Conservation (phyloP, 2,113 vertebrate genomes). For the Lepus americanus region DNA sequence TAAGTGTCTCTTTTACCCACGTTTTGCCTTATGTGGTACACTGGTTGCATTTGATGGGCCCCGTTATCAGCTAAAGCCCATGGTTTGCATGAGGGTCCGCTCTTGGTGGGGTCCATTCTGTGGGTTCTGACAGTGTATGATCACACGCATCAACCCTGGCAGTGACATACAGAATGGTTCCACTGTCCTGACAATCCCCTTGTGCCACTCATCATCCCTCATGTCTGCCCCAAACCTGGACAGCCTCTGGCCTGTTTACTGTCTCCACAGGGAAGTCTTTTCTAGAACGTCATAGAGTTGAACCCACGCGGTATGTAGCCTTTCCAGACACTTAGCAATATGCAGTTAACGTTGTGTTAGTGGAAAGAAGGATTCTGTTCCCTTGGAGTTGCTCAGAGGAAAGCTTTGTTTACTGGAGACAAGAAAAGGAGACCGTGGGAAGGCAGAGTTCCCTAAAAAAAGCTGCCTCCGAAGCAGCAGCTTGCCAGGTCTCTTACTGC, state of each 20-base stretch:
- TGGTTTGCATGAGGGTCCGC: background rate
- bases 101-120: accelerated
- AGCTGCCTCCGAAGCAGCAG: no score
- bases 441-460: no score
- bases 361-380: no score
- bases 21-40: background rate
- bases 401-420: no score
- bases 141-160: background rate
- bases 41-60: background rate
- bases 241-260: background rate
- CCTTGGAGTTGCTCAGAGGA: no score
- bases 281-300: background rate
- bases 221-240: background rate
- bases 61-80: background rate
- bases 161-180: background rate
- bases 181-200: background rate
- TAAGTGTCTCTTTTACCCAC: background rate
- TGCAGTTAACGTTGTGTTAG: background rate
- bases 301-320: background rate
- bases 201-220: background rate
- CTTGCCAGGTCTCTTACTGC: no score
- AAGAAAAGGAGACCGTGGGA: no score
- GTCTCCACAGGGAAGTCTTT: background rate
- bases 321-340: background rate
- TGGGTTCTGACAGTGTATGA: background rate